Percentiles rank a stretch among this genome's conserved stretches.
These are phyloP conservation scores for Papilio glaucus DNA, from an alignment of 1,140 invertebrate genomes.

Conservation along the genomic window DNA sequence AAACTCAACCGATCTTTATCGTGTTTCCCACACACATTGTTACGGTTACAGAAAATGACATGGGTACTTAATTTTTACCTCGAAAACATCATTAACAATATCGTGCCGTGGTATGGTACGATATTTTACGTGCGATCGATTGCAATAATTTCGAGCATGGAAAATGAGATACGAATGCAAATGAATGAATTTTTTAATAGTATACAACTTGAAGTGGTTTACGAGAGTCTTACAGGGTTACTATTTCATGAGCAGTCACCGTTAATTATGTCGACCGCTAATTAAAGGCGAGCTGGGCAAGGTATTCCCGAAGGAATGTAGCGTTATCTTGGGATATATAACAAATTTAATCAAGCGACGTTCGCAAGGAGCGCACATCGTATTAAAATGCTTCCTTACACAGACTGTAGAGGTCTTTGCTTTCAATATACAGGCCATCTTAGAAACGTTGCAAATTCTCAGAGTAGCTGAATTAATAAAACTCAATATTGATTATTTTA, in stretches of 20 bases:
- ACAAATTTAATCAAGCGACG: constrained; percentile 37
- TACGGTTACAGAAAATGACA: too few relatives aligned
- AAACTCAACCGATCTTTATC: too few relatives aligned
- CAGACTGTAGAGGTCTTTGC: constrained; percentile 1
- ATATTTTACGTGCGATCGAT: too few relatives aligned
- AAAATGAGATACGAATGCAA: too few relatives aligned
- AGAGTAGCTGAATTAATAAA: not conserved
- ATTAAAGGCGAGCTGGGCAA: constrained; percentile 31
- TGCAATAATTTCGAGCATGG: too few relatives aligned
- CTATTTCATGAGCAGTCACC: constrained; percentile 30
- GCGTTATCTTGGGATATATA: constrained; percentile 34
- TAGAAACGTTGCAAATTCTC: not conserved
- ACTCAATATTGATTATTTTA: not conserved
- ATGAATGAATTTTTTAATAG: not conserved
- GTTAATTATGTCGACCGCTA: constrained; percentile 39
- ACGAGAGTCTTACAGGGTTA: constrained; percentile 13
- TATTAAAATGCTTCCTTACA: constrained; percentile 34
- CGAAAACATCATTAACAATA: too few relatives aligned
- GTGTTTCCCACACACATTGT: too few relatives aligned
- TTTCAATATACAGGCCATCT: constrained; percentile 7
- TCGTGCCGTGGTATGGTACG: too few relatives aligned
- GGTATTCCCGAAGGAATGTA: constrained; percentile 32
- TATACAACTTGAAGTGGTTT: not conserved
- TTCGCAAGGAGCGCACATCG: constrained; percentile 7
- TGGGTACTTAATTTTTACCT: too few relatives aligned